A percentile compares a stretch with the other conserved stretches of the same genome.
Evolutionary conservation across 1,140 invertebrate species (phyloP).

Genomic region (Ips typographus): DNA sequence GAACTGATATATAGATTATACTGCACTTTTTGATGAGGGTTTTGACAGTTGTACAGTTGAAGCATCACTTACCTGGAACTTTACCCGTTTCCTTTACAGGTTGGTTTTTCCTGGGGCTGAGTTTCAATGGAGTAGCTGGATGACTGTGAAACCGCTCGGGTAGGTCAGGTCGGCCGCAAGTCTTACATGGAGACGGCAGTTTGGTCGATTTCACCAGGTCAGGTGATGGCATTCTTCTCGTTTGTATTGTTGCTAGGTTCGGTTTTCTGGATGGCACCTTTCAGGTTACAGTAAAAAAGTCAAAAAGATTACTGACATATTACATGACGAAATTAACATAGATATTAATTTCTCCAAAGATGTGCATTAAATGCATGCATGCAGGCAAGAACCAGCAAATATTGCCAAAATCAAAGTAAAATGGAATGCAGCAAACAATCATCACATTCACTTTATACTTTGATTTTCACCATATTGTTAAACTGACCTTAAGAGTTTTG

Average conservation of each 20-base stretch:
- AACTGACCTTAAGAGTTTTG: constrained; percentile 35
- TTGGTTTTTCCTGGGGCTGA: constrained; percentile 22
- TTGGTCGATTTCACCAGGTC: constrained; percentile 42
- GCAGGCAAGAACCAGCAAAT: no score
- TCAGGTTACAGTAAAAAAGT: neutral
- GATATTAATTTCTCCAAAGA: no score
- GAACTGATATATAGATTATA: no score
- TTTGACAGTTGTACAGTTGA: no score
- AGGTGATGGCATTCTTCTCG: constrained; percentile 9
- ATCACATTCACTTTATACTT: no score
- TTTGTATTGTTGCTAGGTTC: constrained; percentile 29
- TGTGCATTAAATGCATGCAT: no score
- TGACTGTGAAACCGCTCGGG: constrained; percentile 65
- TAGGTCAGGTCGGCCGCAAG: constrained; percentile 58
- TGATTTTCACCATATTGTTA: no score
- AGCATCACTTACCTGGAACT: constrained; percentile 5
- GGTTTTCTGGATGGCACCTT: constrained; percentile 30
- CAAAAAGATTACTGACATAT: neutral
- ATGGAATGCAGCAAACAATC: no score
- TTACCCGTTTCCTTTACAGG: neutral
- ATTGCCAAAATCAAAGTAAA: no score
- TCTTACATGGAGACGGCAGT: constrained; percentile 57
- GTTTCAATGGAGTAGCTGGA: constrained; percentile 49
- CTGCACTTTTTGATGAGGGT: no score
- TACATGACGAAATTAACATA: no score